Conservation (phyloP, 2,797 vertebrate genomes). For the Morus bassanus region DNA sequence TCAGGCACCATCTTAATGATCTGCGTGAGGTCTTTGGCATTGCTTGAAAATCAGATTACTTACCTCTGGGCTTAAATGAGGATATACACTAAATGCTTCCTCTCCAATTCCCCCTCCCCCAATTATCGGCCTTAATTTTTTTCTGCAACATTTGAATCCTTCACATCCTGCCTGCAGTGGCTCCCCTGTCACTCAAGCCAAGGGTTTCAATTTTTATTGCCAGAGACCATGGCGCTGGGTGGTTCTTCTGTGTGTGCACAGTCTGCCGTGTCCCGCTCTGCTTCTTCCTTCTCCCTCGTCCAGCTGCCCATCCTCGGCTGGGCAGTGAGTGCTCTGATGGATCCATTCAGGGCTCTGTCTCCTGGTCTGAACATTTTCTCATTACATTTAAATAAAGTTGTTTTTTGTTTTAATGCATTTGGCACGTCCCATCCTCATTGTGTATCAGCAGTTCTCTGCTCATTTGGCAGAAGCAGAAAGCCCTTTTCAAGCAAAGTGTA, state of each 20-base stretch:
- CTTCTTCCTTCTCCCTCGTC: not conserved
- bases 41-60: constrained; percentile 49
- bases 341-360: not conserved
- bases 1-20: constrained; percentile 64
- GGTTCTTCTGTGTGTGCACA: not conserved
- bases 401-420: not conserved
- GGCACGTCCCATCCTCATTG: not conserved
- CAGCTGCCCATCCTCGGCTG: not conserved
- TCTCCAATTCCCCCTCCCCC: not conserved
- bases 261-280: fast-evolving
- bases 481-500: not conserved
- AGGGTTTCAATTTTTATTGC: not conserved
- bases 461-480: constrained; percentile 6
- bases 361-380: not conserved
- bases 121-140: not conserved
- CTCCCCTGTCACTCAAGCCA: not conserved
- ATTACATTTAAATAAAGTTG: not conserved
- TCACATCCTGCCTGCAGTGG: not conserved
- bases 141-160: not conserved
- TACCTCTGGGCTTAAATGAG: constrained; percentile 5
- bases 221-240: not conserved
- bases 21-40: constrained; percentile 61
- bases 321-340: not conserved
- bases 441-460: not conserved
- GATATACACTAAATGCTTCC: not conserved